phyloP scores from a whole-genome alignment of 2,113 vertebrate species.

The Phainopepla nitens region DNA sequence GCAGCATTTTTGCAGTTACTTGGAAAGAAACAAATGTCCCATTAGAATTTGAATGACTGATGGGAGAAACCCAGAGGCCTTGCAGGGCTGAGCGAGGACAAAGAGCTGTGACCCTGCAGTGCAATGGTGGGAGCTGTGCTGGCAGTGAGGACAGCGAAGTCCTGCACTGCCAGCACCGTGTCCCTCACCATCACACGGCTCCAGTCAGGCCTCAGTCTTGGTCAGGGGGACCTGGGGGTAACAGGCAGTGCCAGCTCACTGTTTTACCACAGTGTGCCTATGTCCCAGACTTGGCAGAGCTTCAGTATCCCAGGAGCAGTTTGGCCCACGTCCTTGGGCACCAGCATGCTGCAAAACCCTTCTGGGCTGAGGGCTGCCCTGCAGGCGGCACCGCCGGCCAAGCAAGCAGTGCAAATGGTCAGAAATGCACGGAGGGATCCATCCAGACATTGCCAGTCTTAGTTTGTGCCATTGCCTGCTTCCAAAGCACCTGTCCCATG shows the following conservation, averaged over 20 bases:
- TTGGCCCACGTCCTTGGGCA: background rate
- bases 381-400: rapidly evolving
- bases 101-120: too few species aligned
- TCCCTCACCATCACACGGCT: rapidly evolving
- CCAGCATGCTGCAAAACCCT: rapidly evolving
- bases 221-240: rapidly evolving
- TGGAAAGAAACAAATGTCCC: background rate
- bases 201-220: too few species aligned
- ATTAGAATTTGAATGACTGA: background rate
- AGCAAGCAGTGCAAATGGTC: background rate
- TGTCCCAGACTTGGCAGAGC: background rate
- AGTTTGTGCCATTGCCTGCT: background rate
- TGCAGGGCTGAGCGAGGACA: background rate
- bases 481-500: background rate
- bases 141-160: background rate
- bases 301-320: background rate
- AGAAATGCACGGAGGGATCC: background rate
- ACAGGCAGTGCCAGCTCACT: background rate
- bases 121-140: rapidly evolving
- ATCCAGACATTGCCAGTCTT: background rate
- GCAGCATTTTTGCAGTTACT: background rate
- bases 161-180: rapidly evolving
- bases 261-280: background rate
- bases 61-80: background rate
- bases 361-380: background rate